Conservation (phyloP, 1,140 invertebrate species). For the Drosophila leontia region DNA sequence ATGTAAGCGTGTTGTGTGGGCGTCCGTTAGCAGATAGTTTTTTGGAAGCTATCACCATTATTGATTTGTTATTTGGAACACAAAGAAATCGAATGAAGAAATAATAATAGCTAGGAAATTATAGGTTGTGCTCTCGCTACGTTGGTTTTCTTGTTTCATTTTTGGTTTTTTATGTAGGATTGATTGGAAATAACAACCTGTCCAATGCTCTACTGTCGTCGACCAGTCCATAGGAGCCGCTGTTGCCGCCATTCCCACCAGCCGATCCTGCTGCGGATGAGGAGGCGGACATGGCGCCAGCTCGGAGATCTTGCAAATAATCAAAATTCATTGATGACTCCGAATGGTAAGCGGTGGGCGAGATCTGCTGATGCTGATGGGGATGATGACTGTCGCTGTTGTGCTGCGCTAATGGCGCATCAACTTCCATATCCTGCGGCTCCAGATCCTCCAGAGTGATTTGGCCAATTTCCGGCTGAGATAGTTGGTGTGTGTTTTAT, state of each 20-base stretch:
- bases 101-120: conserved; percentile 35
- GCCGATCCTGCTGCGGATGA: conserved; percentile 37
- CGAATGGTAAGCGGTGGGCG: conserved; percentile 62
- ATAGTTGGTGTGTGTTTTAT: not conserved
- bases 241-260: conserved; percentile 25
- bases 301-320: conserved; percentile 75
- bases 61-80: conserved; percentile 48
- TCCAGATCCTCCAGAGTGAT: conserved; percentile 71
- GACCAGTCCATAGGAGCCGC: conserved; percentile 63
- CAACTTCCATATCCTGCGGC: conserved; percentile 82
- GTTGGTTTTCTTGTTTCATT: conserved; percentile 28
- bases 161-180: conserved; percentile 50
- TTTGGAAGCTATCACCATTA: conserved; percentile 68
- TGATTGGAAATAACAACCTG: conserved; percentile 76
- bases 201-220: conserved; percentile 80
- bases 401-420: conserved; percentile 69
- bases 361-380: conserved; percentile 37
- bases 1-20: conserved; percentile 51
- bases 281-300: conserved; percentile 50
- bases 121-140: conserved; percentile 34
- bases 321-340: conserved; percentile 84
- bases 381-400: conserved; percentile 41
- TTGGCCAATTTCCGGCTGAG: conserved; percentile 16
- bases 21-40: conserved; percentile 41
- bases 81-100: conserved; percentile 45